Evolutionary conservation across 2,797 vertebrate genomes (phyloP).

Genomic region (Fundulus diaphanus): DNA sequence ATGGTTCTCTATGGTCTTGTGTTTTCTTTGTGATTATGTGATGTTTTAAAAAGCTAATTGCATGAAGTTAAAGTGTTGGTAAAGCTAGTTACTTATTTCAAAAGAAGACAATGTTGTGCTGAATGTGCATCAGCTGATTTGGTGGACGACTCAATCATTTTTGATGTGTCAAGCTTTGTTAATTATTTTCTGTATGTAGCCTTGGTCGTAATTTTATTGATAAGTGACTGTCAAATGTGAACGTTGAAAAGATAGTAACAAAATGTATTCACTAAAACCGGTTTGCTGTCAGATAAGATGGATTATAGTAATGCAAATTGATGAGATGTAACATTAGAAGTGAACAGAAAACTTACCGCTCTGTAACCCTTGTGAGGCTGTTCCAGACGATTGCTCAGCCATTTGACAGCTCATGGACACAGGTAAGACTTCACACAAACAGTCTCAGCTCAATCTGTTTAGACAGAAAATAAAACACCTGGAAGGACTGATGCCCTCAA

Average conservation of each 20-base stretch:
- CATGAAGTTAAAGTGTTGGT: too few species aligned
- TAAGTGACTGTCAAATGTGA: too few species aligned
- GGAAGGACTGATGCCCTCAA: background rate
- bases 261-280: background rate
- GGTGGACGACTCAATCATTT: too few species aligned
- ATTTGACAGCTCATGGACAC: background rate
- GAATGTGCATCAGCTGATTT: too few species aligned
- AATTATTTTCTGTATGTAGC: too few species aligned
- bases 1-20: too few species aligned
- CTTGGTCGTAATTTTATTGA: too few species aligned
- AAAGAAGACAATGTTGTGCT: too few species aligned
- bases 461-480: background rate
- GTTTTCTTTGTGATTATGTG: too few species aligned
- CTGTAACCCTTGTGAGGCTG: background rate
- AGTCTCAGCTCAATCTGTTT: background rate
- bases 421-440: background rate
- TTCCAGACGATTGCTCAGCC: background rate
- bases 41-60: too few species aligned
- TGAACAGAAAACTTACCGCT: background rate
- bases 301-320: background rate
- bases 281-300: background rate
- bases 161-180: too few species aligned
- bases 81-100: too few species aligned
- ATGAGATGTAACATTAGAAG: background rate
- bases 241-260: background rate